phyloP scores from a whole-genome alignment of 2,797 vertebrate species.

The Fratercula arctica region DNA sequence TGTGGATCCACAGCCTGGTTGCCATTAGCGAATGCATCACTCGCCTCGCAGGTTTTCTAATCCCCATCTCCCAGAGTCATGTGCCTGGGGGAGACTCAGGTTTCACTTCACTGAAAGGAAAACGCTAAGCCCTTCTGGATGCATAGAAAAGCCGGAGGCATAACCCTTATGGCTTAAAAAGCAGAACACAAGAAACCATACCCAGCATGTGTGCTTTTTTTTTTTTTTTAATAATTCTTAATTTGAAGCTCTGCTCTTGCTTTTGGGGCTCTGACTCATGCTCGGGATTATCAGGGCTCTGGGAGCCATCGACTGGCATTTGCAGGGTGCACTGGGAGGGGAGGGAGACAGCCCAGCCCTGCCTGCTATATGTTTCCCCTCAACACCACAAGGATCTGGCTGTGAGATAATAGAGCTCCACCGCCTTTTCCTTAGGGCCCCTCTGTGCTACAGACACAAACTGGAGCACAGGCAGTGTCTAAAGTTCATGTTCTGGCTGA shows the following conservation, averaged over 20 bases:
- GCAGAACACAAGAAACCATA: neutral
- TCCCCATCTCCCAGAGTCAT: neutral
- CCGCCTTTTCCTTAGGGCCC: slow-evolving; percentile 59
- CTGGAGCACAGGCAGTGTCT: slow-evolving; percentile 44
- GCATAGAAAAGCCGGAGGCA: neutral
- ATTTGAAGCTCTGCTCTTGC: neutral
- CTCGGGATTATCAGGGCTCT: neutral
- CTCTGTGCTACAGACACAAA: slow-evolving; percentile 49
- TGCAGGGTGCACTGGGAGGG: slow-evolving; percentile 4
- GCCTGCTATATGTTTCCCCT: slow-evolving; percentile 36
- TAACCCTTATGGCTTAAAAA: neutral
- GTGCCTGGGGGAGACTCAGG: neutral
- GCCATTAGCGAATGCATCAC: neutral
- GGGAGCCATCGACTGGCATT: slow-evolving; percentile 41
- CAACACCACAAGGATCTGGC: slow-evolving; percentile 53
- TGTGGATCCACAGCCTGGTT: neutral
- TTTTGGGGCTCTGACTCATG: slow-evolving; percentile 31
- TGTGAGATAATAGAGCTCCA: slow-evolving; percentile 29
- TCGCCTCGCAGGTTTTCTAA: neutral
- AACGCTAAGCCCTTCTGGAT: neutral
- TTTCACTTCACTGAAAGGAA: slow-evolving; percentile 30
- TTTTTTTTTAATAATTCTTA: neutral
- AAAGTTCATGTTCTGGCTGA: slow-evolving; percentile 64
- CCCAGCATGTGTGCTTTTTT: neutral
- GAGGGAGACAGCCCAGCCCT: slow-evolving; percentile 32